Base-by-base conservation (phyloP, 2,797 vertebrate genomes). In the Brachyalestes nurse region DNA sequence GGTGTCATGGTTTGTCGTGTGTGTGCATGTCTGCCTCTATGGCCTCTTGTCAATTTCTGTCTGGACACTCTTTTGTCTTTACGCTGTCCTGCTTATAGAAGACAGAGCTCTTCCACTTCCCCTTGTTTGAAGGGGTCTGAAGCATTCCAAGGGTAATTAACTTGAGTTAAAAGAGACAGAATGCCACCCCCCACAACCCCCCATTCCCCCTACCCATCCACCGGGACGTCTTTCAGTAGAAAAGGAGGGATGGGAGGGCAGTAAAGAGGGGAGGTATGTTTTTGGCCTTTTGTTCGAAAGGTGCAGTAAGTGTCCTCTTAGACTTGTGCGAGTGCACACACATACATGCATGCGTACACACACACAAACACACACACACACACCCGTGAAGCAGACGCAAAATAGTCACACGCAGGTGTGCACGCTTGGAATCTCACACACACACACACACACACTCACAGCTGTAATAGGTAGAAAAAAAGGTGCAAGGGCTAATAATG, bases 131-230 rank as follows among this genome's bases (percentile, higher is more conserved):
- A 93, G 92, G 91, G 94, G 93, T 93, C 93, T 93, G 86, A 91
- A 91, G 91, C 90, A 92, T 96, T 97, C 93, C 95, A 89, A 93
- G 79, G 87, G 95, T 97, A 96, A 97, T 97, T 98, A 96, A 95
- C 96, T 95, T 92, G 82, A 93, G 93, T 96, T 96, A 96, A 95
- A 96, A 96, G 95, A 86, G 90, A 95, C 94, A 95, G 91, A 89
- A 90, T 7, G 60, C 13, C n/a, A 66, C 75, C 78, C 55, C 53
- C 72, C 57, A 28, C 28, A 28, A 28, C 28, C 72, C 47, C 14
- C 8, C 42, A 0, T 6, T 6, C 67, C 25, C 69, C 47, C 2
- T 6, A 14, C 75, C 38, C 28, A n/a, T 78, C 65, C 80, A 72
- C 38, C 92, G 90, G 88, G 88, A 92, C 91, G 94, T 95, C 91